A percentile compares a stretch with the other conserved stretches of the same genome.
These are phyloP conservation scores for Capricornis sumatraensis DNA, from an alignment of 2,113 vertebrate genomes.

Conservation along the genomic window DNA sequence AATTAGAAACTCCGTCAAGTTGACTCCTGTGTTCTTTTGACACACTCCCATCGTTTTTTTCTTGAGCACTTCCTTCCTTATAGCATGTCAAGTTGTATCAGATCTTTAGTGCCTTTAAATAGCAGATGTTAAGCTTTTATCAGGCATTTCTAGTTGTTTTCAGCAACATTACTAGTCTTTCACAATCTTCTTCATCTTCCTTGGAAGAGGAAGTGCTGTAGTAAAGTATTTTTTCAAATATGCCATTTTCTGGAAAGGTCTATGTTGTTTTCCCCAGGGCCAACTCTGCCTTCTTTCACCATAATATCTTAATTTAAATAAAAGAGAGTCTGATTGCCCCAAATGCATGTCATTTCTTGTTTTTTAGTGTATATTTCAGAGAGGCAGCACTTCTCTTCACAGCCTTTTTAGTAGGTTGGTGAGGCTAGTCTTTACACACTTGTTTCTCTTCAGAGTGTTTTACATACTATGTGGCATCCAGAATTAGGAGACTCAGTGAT, in stretches of 20 bases:
- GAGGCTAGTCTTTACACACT: neutral
- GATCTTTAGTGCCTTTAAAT: neutral
- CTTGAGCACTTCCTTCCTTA: neutral
- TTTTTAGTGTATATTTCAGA: neutral
- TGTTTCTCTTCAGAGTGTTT: conserved; percentile 6
- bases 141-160: conserved; percentile 14
- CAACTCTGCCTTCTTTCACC: neutral
- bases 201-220: neutral
- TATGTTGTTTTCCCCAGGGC: neutral
- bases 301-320: neutral
- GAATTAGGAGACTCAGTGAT: neutral
- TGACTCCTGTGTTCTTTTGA: neutral
- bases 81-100: neutral
- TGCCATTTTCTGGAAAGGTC: neutral
- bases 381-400: neutral
- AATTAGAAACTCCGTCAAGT: neutral
- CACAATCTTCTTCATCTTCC: neutral
- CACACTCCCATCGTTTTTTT: neutral
- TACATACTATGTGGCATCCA: neutral
- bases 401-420: neutral
- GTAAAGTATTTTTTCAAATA: neutral
- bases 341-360: neutral
- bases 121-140: neutral
- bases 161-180: neutral
- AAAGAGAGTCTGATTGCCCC: neutral